Base-by-base conservation (phyloP, 2,113 vertebrate genomes). In the Tiliqua scincoides region DNA sequence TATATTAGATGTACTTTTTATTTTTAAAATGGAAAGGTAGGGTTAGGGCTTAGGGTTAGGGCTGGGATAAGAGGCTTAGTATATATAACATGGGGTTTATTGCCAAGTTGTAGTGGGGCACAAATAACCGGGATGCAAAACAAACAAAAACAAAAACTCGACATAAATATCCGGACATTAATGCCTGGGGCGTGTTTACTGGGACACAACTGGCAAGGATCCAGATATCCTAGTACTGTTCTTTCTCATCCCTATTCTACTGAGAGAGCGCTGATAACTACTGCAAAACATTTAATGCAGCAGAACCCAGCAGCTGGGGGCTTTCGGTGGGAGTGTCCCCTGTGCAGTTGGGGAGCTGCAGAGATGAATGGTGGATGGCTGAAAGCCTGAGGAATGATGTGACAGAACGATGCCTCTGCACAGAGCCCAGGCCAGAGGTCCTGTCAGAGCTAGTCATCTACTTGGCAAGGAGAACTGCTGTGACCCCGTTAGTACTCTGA, bases 341-440 rank as follows among this genome's bases (percentile, higher is more conserved):
- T 7, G 1, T 43, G 67, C 80, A 76, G 74, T 1, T 3, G 32
- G 30, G 84, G 86, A 89, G 78, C 18, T 10, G 67, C 72, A 81
- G 68, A 73, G 75, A 79, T 72, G 59, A 85, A 90, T 79, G 87
- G 25, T 2, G 61, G 52, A 71, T 72, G 87, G 80, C 65, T 61
- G 54, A 86, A 86, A 89, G 63, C 54, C 76, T 74, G 63, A n/a
- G 62, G 32, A 85, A 73, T 65, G n/a, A 2, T 20, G 59, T 2
- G 70, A 71, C 79, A 84, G 79, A 67, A 89, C 7, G 63, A 32
- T 8, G 32, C 20, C 40, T 81, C 78, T 88, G 76, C 79, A 77
- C 79, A 74, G 77, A 78, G 37, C 57, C 79, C 77, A 37, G 86
- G 81, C 79, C 61, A 79, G 43, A 32, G 32, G 18, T 71, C 1